Percentiles rank a stretch among this genome's conserved stretches.
Conservation (phyloP, 2,888 invertebrate genomes). For the Sminthurinus aureus region DNA sequence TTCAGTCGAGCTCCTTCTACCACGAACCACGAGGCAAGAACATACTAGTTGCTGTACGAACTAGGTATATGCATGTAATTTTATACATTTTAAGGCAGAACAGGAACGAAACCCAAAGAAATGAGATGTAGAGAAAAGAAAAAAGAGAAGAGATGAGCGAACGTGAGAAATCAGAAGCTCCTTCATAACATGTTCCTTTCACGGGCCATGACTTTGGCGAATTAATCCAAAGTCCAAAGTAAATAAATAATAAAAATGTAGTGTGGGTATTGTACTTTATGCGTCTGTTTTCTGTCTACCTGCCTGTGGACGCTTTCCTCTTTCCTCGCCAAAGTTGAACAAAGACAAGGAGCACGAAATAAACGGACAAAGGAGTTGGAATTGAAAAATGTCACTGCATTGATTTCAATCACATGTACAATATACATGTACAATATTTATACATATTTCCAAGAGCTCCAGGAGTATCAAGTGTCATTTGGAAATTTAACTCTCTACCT, state of each 20-base stretch:
- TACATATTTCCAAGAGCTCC: not conserved
- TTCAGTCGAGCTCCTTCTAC: too few relatives aligned
- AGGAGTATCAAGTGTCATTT: not conserved
- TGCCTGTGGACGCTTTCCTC: not conserved
- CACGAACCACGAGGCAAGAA: too few relatives aligned
- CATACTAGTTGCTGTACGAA: too few relatives aligned
- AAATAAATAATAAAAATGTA: not conserved
- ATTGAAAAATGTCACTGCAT: not conserved
- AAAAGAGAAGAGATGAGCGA: not conserved
- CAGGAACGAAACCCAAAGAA: too few relatives aligned
- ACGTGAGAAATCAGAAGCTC: constrained; percentile 6
- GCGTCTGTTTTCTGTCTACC: too few relatives aligned
- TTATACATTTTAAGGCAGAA: too few relatives aligned
- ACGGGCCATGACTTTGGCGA: constrained; percentile 9
- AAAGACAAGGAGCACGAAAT: not conserved
- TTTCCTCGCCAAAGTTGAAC: not conserved
- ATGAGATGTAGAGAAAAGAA: not conserved
- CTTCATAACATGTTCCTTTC: not conserved
- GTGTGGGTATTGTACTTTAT: too few relatives aligned
- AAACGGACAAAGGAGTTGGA: not conserved
- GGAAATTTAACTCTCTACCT: not conserved
- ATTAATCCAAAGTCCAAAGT: not conserved
- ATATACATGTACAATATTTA: too few relatives aligned
- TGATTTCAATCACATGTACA: not conserved
- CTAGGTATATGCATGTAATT: too few relatives aligned